Evolutionary conservation across 2,888 invertebrate genomes (phyloP).

Genomic region (Heliconius ismenius): DNA sequence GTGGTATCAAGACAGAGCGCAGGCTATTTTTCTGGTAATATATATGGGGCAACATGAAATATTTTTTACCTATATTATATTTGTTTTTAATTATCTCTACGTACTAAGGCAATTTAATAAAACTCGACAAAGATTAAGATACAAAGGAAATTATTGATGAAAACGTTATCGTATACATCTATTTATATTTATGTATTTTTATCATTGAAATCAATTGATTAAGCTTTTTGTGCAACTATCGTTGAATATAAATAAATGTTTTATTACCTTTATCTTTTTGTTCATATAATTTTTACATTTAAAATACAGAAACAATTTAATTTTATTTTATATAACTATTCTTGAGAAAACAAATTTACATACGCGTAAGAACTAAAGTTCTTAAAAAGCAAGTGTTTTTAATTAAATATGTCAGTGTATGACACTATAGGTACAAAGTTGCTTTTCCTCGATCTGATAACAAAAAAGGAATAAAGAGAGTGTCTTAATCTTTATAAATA

Average conservation of each 20-base stretch:
- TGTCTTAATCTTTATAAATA: too few relatives aligned
- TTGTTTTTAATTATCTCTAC: background rate
- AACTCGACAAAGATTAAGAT: background rate
- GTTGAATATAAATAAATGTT: background rate
- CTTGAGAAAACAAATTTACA: too few relatives aligned
- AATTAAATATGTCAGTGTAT: too few relatives aligned
- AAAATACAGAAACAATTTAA: background rate
- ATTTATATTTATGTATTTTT: background rate
- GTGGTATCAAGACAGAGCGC: background rate
- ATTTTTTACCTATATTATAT: too few relatives aligned
- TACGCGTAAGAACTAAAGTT: too few relatives aligned
- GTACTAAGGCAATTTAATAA: background rate
- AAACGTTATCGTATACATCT: background rate
- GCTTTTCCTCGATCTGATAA: too few relatives aligned
- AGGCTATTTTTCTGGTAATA: too few relatives aligned
- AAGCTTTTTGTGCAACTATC: background rate
- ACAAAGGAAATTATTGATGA: background rate
- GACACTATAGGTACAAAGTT: too few relatives aligned
- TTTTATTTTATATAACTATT: too few relatives aligned
- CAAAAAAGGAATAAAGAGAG: too few relatives aligned
- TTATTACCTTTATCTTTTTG: background rate
- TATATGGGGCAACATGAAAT: too few relatives aligned
- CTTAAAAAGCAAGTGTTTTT: too few relatives aligned
- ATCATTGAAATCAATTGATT: background rate
- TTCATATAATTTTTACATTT: background rate